Conservation (phyloP, 1,140 invertebrate species). For the Euschistus heros region DNA sequence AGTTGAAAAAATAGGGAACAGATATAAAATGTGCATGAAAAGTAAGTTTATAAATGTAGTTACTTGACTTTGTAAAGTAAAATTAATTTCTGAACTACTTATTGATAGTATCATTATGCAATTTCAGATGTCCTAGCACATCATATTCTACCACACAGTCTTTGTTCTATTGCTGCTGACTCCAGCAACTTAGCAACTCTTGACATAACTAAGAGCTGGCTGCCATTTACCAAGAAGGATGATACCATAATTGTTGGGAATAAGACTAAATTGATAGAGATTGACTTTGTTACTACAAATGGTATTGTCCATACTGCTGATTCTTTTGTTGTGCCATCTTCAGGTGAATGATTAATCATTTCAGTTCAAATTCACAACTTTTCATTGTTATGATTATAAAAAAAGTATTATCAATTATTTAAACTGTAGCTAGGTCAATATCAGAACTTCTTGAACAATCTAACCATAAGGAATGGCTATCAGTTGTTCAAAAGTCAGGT, state of each 20-base stretch:
- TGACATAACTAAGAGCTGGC: slow-evolving; percentile 34
- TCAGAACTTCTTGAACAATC: slow-evolving; percentile 33
- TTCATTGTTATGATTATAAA: not conserved
- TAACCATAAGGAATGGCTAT: slow-evolving; percentile 37
- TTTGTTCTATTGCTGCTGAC: slow-evolving; percentile 40
- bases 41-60: slow-evolving; percentile 26
- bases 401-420: not conserved
- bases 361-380: not conserved
- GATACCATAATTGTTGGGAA: slow-evolving; percentile 37
- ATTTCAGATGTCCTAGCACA: slow-evolving; percentile 39
- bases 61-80: not conserved
- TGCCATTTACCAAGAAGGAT: slow-evolving; percentile 36
- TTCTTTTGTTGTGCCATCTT: slow-evolving; percentile 41
- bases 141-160: slow-evolving; percentile 43
- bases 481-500: slow-evolving; percentile 36
- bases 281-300: slow-evolving; percentile 44
- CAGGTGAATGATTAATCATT: slow-evolving; percentile 32
- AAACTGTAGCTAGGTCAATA: slow-evolving; percentile 33
- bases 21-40: slow-evolving; percentile 22
- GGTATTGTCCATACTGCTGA: slow-evolving; percentile 46
- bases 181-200: slow-evolving; percentile 32
- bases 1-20: slow-evolving; percentile 33
- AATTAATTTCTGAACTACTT: not conserved
- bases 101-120: not conserved
- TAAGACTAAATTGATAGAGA: slow-evolving; percentile 36